Evolutionary conservation across 2,888 invertebrate species (phyloP).

Genomic region (Drosophila limbata): DNA sequence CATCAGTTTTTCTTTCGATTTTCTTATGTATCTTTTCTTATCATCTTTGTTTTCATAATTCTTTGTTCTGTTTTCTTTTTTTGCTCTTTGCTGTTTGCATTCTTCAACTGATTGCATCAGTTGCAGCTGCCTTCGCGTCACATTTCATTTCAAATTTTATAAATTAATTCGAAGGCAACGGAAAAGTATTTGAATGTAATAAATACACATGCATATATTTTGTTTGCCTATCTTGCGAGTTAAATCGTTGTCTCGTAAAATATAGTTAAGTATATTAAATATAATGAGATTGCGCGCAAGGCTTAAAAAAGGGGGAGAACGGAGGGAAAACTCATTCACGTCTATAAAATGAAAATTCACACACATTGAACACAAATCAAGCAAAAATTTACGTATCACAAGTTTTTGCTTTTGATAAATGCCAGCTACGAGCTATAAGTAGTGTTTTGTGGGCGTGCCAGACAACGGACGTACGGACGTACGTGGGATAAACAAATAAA

Average conservation of each 20-base stretch:
- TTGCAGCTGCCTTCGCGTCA: slow-evolving; percentile 16
- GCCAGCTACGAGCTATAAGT: slow-evolving; percentile 37
- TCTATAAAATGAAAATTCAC: slow-evolving; percentile 31
- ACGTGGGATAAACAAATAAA: slow-evolving; percentile 39
- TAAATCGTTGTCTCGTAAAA: slow-evolving; percentile 12
- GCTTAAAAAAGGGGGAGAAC: slow-evolving; percentile 10
- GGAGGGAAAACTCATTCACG: slow-evolving; percentile 28
- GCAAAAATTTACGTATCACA: slow-evolving; percentile 67
- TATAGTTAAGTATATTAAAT: slow-evolving; percentile 52
- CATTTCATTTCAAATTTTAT: slow-evolving; percentile 15
- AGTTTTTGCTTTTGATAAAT: slow-evolving; percentile 62
- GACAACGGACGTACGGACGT: slow-evolving; percentile 38
- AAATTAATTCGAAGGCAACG: slow-evolving; percentile 18
- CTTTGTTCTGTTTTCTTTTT: slow-evolving; percentile 7
- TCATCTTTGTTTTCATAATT: slow-evolving; percentile 1
- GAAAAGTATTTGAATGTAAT: slow-evolving; percentile 1
- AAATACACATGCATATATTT: slow-evolving; percentile 7
- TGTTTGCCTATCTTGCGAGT: slow-evolving; percentile 13
- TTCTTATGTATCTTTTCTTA: slow-evolving; percentile 4
- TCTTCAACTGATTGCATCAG: slow-evolving; percentile 61
- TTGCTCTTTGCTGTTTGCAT: slow-evolving; percentile 10
- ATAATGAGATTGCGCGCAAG: slow-evolving; percentile 68
- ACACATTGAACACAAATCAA: slow-evolving; percentile 40
- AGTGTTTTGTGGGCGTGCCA: slow-evolving; percentile 42
- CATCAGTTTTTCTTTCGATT: slow-evolving; percentile 18